Evolutionary conservation across 1,140 invertebrate species (phyloP), one percentile per base, ranked within the genome.

Genomic region (Lasaia peninsularis): DNA sequence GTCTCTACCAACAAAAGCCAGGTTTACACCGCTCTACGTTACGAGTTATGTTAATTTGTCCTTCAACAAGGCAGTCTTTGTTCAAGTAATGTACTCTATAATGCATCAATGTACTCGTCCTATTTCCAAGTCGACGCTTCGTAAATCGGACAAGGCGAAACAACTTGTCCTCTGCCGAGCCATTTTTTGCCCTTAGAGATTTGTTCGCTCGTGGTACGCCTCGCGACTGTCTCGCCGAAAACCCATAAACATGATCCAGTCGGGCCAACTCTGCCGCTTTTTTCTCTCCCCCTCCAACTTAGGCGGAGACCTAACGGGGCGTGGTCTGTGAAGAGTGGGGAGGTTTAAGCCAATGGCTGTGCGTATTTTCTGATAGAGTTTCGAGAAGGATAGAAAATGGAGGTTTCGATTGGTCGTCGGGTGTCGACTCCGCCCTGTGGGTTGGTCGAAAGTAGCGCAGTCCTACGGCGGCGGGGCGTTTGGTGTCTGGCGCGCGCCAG

Each of bases 181-280:
- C 75, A 79, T 84, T 87, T 87, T 87, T 87, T 87, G 84, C 80
- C 79, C 75, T 75, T 73, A 84, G 71, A 85, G 78, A 81, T 87
- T 86, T 85, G 84, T 85, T 85, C 78, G 78, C 64, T 62, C 73
- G 75, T 65, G 67, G 74, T 68, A 73, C 75, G 73, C 71, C 65
- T 58, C 67, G 74, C 73, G 79, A 76, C 74, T 80, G 76, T 75
- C 80, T 83, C 80, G 77, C 70, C 78, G 75, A 80, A 85, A 81
- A 80, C 78, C 80, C 82, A 88, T 88, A 88, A 88, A 88, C 85
- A 86, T 84, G 76, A 80, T 78, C 78, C 68, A 75, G 69, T 75
- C 75, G 59, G 66, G 56, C 63, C 75, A 75, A 77, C 73, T 28
- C 24, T 77, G 67, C 75, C 79, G 74, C 76, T 80, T 80, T 81